Evolutionary conservation across 2,888 invertebrate genomes (phyloP), one percentile per base, ranked within the genome.

Genomic region (Caenorhabditis afra): DNA sequence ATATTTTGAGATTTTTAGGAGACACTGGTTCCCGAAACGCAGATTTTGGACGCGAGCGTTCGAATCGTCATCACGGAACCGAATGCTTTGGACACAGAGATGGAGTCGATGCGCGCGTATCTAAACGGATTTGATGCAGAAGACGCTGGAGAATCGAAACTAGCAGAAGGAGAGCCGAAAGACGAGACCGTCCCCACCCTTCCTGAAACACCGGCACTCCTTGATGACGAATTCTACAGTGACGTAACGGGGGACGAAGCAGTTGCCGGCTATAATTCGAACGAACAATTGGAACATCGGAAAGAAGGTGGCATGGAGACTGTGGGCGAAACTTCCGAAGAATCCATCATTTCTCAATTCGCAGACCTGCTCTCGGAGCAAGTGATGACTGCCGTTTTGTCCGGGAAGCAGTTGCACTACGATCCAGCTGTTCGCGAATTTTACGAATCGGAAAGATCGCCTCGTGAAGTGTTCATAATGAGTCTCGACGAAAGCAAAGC

Each of bases 61-160:
- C 64, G 64, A 16, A 50, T 18, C 20, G 11, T 12, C 12, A 8
- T 20, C 10, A 11, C 50, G n/a, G 18, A 37, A 0, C 47, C 3
- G 10, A 16, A 12, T 16, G 14, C 41, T 2, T 35, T 73, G 7
- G 73, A 73, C n/a, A 73, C 73, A 0, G 73, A 73, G 35, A 73
- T 73, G 64, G 73, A 73, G 22, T 62, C 61, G 18, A 68, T 67
- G 67, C 49, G 67, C 1, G 67, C 67, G 8, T 73, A 79, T 35
- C 44, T 79, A 10, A 67, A 79, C 20, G 66, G 68, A 16, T 68
- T 57, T 8, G 64, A 3, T 29, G 29, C n/a, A n/a, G n/a, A 29
- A 29, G 29, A 7, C 29, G 7, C 3, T 29, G 29, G 52, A 8
- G 64, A 58, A 8, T 37, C 53, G 22, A 37, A n/a, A 7, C 37